These are phyloP conservation scores for Chitala chitala DNA, from an alignment of 2,113 vertebrate genomes.

Conservation along the genomic window DNA sequence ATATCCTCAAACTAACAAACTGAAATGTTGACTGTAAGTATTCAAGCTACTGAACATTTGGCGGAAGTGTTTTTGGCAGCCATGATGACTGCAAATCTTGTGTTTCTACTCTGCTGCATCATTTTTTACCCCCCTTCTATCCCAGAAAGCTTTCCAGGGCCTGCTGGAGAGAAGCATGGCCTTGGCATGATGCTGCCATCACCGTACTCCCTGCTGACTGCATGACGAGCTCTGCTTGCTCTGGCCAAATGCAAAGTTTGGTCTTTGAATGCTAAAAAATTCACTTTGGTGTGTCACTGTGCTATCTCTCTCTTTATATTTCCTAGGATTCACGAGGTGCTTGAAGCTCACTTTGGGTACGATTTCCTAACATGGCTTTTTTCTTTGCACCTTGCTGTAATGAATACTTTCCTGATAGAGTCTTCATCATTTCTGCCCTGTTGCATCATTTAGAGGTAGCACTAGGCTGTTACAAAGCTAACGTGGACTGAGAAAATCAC, in stretches of 20 bases:
- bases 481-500: too few relatives aligned
- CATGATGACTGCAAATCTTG: not conserved
- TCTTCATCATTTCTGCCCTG: too few relatives aligned
- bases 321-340: too few relatives aligned
- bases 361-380: too few relatives aligned
- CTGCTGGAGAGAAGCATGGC: not conserved
- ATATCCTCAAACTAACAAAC: too few relatives aligned
- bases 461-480: too few relatives aligned
- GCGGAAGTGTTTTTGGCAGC: not conserved
- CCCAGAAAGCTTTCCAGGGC: not conserved
- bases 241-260: not conserved
- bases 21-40: not conserved
- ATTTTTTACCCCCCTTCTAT: constrained; percentile 3
- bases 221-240: not conserved
- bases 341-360: too few relatives aligned
- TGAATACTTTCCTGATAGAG: too few relatives aligned
- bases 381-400: too few relatives aligned
- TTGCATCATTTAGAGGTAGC: too few relatives aligned
- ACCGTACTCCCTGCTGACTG: not conserved
- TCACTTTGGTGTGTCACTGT: not conserved
- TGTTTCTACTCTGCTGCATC: not conserved
- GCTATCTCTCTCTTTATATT: not conserved
- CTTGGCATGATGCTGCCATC: not conserved
- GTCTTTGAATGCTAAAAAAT: not conserved
- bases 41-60: not conserved